Conservation (phyloP, 2,797 vertebrate genomes). For the Crenuchus spilurus region DNA sequence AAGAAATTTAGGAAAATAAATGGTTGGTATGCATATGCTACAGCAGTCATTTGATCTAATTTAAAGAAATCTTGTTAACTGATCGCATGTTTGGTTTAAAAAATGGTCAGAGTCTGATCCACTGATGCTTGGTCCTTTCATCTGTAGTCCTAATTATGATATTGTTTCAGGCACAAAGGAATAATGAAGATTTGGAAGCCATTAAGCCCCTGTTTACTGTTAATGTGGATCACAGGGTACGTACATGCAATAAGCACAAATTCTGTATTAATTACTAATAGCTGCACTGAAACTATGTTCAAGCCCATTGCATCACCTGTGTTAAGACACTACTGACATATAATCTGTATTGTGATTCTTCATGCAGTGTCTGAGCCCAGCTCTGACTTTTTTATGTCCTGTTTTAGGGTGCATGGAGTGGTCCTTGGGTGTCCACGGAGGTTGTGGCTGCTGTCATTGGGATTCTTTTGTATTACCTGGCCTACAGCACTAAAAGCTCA, state of each 20-base stretch:
- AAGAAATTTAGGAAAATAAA: too few species aligned
- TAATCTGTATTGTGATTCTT: not conserved
- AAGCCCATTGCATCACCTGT: too few species aligned
- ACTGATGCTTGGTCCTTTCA: too few species aligned
- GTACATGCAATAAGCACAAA: constrained; percentile 49
- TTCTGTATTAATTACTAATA: too few species aligned
- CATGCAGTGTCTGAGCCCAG: not conserved
- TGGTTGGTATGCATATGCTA: too few species aligned
- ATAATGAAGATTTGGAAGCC: constrained; percentile 87
- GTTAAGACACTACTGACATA: too few species aligned
- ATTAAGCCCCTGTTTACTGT: constrained; percentile 91
- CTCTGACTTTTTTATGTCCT: not conserved
- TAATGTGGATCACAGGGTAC: constrained; percentile 91
- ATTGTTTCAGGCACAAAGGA: constrained; percentile 86
- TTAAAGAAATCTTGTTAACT: too few species aligned
- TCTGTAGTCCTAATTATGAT: too few species aligned
- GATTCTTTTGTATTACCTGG: constrained; percentile 86
- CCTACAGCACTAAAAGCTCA: constrained; percentile 86
- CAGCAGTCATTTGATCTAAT: too few species aligned
- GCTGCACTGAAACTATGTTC: too few species aligned
- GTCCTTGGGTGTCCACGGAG: constrained; percentile 92
- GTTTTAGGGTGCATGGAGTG: constrained; percentile 85
- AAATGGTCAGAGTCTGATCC: too few species aligned
- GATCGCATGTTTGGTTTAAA: too few species aligned
- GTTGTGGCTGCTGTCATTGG: constrained; percentile 87